Evolutionary conservation across 2,797 vertebrate species (phyloP), one percentile per base, ranked within the genome.

Genomic region (Melanotaenia parkinsoni): DNA sequence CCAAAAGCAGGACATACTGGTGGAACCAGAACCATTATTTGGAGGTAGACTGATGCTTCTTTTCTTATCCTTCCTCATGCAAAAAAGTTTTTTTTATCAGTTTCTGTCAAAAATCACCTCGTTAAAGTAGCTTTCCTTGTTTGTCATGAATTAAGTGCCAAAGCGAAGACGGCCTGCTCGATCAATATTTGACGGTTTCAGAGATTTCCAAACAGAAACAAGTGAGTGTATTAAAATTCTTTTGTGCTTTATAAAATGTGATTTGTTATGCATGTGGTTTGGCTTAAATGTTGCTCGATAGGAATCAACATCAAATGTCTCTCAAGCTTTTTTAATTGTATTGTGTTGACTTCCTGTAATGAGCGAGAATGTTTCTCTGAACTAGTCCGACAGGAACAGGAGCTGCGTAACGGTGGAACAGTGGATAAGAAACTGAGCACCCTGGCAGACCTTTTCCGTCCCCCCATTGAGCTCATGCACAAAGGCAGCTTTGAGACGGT

Each of bases 401-500:
- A 99, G 92, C 94, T 99, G 80, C 96, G 97, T 72, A 99, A 99
- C 6, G 98, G 98, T 85, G 97, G 96, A 8, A 96, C 97, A 0
- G 96, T 98, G 89, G 98, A 99, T 93, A 99, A 99, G 94, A 99
- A 99, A 91, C 95, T 99, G 67, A 99, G 97, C 74, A 99, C 98
- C 5, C 91, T 99, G 87, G 98, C 98, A 66, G 98, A 99, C 90
- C 96, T 99, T 47, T 99, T 99, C 93, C 96, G 98, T 76, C 98
- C 98, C 69, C 98, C 98, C 71, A 98, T 99, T 81, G 98, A 99
- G 86, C 95, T 99, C 88, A 99, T 99, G 98, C 98, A 99, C 94
- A 99, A 99, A 94, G 98, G 98, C 90, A 99, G 98, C 94, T 99
- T 99, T 94, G 98, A 99, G 94, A 99, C 98, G 80, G 98, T 99